Evolutionary conservation across 2,797 vertebrate genomes (phyloP), one percentile per base, ranked within the genome.

Genomic region (Nannoperca australis): DNA sequence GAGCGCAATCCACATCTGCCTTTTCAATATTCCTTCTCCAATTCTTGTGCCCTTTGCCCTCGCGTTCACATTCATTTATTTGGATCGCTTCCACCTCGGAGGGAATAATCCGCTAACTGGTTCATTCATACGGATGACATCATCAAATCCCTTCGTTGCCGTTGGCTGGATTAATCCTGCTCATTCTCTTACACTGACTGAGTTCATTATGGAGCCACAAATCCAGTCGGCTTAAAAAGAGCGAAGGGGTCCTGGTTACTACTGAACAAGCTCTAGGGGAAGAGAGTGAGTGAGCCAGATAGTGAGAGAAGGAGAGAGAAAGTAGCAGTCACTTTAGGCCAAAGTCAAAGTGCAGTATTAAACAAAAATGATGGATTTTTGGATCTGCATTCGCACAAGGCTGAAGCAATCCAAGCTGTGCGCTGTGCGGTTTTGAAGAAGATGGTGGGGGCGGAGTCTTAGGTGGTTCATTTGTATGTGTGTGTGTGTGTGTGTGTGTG

Each of bases 51-150:
- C 87, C 82, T 85, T 88, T 88, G 78, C 88, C 88, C 88, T 50
- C 60, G 72, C 60, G 45, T 92, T 91, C 86, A 88, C 85, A 88
- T 93, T 90, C 87, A 91, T 92, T 94, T 92, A 90, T 94, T 94
- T 93, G 89, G 93, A 93, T 94, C 89, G 66, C 88, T 94, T 94
- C 93, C 90, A 91, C 90, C 94, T 94, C 45, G 38, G 76, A 89
- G 74, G 77, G 84, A 92, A 93, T 96, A 94, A 92, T 94, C 94
- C 88, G 89, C 94, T 94, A 95, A 96, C 95, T 92, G 93, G 84
- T 94, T 95, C 93, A 95, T 95, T 95, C 94, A 95, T 90, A 95
- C 88, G 90, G 91, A 93, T 95, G 94, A 95, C 95, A 95, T 96
- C 94, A 95, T 94, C 93, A 95, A 95, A 95, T 95, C 94, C 92